Conservation (phyloP, 2,888 invertebrate species). For the Eutolmus rufibarbis region DNA sequence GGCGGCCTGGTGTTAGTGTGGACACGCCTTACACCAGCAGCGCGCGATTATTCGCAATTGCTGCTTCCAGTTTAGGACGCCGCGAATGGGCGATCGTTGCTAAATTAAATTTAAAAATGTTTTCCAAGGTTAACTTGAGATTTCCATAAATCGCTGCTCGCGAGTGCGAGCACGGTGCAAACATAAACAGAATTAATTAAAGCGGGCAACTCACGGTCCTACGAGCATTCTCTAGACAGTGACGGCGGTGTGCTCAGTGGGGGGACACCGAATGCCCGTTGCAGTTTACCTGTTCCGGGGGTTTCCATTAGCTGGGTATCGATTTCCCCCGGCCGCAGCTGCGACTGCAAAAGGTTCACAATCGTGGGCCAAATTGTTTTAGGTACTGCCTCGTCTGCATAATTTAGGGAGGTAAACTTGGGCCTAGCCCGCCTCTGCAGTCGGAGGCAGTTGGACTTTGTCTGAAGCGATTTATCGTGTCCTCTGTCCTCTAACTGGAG, state of each 20-base stretch:
- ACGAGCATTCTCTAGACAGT: not conserved
- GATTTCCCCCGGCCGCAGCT: not conserved
- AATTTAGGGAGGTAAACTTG: not conserved
- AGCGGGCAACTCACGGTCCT: not conserved
- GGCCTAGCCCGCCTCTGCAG: not conserved
- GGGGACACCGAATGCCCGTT: not conserved
- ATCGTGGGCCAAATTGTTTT: not conserved
- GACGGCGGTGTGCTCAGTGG: not conserved
- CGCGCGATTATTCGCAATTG: not conserved
- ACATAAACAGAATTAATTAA: slow-evolving; percentile 17
- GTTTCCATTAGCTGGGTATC: not conserved
- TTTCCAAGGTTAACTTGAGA: slow-evolving; percentile 11
- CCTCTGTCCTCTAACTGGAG: not conserved
- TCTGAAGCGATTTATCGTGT: not conserved
- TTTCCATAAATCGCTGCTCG: slow-evolving; percentile 6
- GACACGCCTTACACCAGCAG: not conserved
- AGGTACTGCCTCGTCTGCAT: not conserved
- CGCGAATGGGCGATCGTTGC: not conserved
- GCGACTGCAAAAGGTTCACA: not conserved
- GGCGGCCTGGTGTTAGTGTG: not conserved
- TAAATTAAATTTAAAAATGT: not conserved
- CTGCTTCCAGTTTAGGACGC: not conserved
- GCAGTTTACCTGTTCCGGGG: not conserved
- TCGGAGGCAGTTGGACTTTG: not conserved
- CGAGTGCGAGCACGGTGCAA: not conserved